Base-by-base conservation (phyloP, 2,113 vertebrate species). In the Prunella fulvescens region DNA sequence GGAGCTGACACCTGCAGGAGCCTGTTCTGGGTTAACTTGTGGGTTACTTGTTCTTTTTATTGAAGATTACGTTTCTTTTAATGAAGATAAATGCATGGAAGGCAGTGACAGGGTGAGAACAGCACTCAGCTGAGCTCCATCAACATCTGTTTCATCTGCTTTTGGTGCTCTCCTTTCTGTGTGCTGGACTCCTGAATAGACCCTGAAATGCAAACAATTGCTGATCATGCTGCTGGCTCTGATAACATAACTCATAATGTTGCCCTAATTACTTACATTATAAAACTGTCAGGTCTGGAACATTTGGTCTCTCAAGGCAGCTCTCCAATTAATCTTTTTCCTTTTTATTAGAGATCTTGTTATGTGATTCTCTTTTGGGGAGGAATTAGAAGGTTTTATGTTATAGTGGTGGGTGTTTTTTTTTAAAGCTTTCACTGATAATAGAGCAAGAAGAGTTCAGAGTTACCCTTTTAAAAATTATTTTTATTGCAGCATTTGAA, bases 321-420 rank as follows among this genome's bases (percentile, higher is more conserved):
- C 73, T 96, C 93, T 93, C 83, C 94, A 98, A 97, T 97, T 98
- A 97, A 97, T 98, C 96, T 96, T 95, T 95, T 97, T 97, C 93
- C 88, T 96, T 92, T 93, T 95, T 92, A 95, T 96, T 96, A 96
- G 87, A 90, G 79, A 95, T 96, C 81, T 69, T 78, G 66, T 95
- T 97, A 90, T 83, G 50, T 51, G 90, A 90, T 97, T 94, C 85
- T 86, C 87, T 94, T 94, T 93, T 93, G 76, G 64, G 82, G 48
- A 95, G 47, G 72, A 94, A 95, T 83, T 64, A 94, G 91, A 78
- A 22, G 33, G 14, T 60, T 92, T 90, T 93, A 37, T 79, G 45
- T 72, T 69, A n/a, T 26, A 33, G n/a, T 42, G 9, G 23, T 69
- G 62, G 15, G 19, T 44, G 42, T 6, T 5, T 77, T 64, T 91